Evolutionary conservation across 1,140 invertebrate genomes (phyloP).

Genomic region (Aphis gossypii): DNA sequence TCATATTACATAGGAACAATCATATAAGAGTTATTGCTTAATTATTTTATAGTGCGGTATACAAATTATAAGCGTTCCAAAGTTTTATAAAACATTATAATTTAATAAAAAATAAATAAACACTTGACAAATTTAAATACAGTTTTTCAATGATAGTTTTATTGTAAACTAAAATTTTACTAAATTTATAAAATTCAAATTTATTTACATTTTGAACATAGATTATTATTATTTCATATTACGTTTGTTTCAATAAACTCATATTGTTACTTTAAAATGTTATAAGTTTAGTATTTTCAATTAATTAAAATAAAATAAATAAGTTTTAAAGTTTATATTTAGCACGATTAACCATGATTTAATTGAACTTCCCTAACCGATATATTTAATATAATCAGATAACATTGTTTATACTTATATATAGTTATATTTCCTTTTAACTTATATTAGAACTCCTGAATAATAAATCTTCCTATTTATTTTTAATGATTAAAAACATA

Average conservation of each 20-base stretch:
- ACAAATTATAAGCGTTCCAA: background rate
- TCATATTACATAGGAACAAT: background rate
- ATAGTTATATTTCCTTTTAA: too few species aligned
- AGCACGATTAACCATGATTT: background rate
- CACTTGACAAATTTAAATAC: too few species aligned
- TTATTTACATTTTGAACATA: too few species aligned
- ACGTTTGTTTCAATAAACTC: background rate
- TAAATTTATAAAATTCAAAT: too few species aligned
- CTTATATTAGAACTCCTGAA: too few species aligned
- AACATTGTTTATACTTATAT: background rate
- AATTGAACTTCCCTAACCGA: background rate
- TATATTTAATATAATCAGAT: background rate
- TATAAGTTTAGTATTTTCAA: too few species aligned
- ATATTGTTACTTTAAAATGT: background rate
- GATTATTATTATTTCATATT: too few species aligned
- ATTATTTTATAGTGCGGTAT: background rate
- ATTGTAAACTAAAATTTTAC: too few species aligned
- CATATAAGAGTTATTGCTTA: background rate
- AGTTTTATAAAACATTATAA: background rate
- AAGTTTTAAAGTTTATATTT: too few species aligned
- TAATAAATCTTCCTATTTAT: background rate
- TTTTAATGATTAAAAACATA: background rate
- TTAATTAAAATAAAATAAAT: too few species aligned
- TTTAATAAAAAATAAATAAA: background rate
- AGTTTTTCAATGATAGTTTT: too few species aligned